Evolutionary conservation across 2,113 vertebrate genomes (phyloP).

Genomic region (Hypanus sabinus): DNA sequence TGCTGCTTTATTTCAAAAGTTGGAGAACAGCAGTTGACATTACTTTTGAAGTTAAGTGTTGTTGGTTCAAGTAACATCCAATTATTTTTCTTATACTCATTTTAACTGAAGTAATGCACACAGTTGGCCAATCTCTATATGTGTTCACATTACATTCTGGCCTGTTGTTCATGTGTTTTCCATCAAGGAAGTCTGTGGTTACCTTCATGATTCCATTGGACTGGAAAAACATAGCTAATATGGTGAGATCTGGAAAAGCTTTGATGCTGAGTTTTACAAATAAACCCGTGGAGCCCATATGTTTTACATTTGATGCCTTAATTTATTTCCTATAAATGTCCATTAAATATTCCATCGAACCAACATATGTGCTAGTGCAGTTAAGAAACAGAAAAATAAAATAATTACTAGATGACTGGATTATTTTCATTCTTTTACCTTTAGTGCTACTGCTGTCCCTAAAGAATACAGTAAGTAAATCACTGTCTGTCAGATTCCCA

Average conservation of each 20-base stretch:
- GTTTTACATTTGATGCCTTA: slow-evolving; percentile 95
- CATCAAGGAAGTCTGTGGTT: slow-evolving; percentile 98
- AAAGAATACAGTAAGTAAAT: slow-evolving; percentile 34
- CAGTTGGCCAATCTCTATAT: slow-evolving; percentile 55
- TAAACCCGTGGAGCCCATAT: slow-evolving; percentile 94
- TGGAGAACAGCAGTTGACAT: slow-evolving; percentile 69
- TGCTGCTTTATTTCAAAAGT: slow-evolving; percentile 65
- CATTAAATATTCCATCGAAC: slow-evolving; percentile 84
- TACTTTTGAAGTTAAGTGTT: slow-evolving; percentile 66
- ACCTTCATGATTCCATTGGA: slow-evolving; percentile 95
- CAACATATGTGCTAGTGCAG: slow-evolving; percentile 84
- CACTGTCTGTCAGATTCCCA: slow-evolving; percentile 28
- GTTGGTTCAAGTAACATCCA: slow-evolving; percentile 54
- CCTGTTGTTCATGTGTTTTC: slow-evolving; percentile 93
- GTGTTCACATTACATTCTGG: slow-evolving; percentile 60
- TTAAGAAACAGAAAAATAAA: slow-evolving; percentile 76
- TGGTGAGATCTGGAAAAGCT: slow-evolving; percentile 94
- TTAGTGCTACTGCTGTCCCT: slow-evolving; percentile 65
- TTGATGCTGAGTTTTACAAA: slow-evolving; percentile 99
- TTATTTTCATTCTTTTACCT: slow-evolving; percentile 73
- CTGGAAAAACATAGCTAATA: slow-evolving; percentile 99
- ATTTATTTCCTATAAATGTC: slow-evolving; percentile 99
- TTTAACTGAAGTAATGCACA: slow-evolving; percentile 74
- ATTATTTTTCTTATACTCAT: slow-evolving; percentile 66
- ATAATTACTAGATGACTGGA: slow-evolving; percentile 81